Conservation (phyloP, 2,797 vertebrate genomes). For the Xenentodon cancila region DNA sequence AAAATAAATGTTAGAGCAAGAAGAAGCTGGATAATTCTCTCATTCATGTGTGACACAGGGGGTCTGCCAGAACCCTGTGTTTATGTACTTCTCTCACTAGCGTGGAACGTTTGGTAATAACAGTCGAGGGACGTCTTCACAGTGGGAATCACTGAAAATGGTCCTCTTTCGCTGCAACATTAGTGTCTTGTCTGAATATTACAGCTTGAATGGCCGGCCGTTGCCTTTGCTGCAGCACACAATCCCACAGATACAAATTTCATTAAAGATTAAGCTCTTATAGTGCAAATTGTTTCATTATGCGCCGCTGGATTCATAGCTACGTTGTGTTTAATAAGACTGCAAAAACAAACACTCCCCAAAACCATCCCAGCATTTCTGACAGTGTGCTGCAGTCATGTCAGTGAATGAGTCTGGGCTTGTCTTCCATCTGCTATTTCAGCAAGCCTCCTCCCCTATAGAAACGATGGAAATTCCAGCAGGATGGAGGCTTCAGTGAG, state of each 20-base stretch:
- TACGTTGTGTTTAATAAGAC: constrained; percentile 18
- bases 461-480: constrained; percentile 74
- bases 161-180: constrained; percentile 51
- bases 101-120: constrained; percentile 75
- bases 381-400: constrained; percentile 35
- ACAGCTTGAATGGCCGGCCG: constrained; percentile 49
- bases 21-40: constrained; percentile 55
- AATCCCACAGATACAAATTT: constrained; percentile 3
- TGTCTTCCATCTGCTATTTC: constrained; percentile 67
- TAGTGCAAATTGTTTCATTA: constrained; percentile 38
- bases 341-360: constrained; percentile 32
- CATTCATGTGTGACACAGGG: constrained; percentile 57
- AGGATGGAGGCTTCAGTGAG: constrained; percentile 75
- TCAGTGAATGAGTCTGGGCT: constrained; percentile 71
- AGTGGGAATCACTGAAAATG: constrained; percentile 70
- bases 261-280: constrained; percentile 35
- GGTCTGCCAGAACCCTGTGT: constrained; percentile 73
- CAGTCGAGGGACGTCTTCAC: constrained; percentile 71
- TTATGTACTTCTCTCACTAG: constrained; percentile 75
- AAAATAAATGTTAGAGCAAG: constrained; percentile 40
- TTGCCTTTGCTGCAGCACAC: constrained; percentile 3
- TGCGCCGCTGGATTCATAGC: constrained; percentile 16
- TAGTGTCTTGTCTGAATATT: constrained; percentile 64
- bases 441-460: constrained; percentile 64
- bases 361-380: constrained; percentile 52